Conservation (phyloP, 2,797 vertebrate genomes). For the Anguilla megastoma region DNA sequence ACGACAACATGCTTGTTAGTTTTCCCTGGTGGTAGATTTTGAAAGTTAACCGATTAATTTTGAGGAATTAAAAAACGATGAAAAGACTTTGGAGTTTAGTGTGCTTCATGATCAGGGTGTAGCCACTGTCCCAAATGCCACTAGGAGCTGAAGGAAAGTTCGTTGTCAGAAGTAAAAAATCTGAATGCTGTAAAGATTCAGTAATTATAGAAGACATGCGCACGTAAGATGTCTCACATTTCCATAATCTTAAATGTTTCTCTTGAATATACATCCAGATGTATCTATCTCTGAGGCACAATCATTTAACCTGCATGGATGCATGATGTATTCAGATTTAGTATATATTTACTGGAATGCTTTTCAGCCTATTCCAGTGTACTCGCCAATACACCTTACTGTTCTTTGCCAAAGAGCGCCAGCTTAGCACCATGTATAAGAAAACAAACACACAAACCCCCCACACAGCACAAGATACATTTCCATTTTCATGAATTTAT, state of each 20-base stretch:
- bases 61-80: conserved; percentile 65
- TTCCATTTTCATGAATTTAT: background rate
- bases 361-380: background rate
- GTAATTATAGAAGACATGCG: background rate
- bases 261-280: background rate
- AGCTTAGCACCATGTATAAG: background rate
- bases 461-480: background rate
- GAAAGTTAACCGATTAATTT: conserved; percentile 58
- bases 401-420: background rate
- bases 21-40: conserved; percentile 54
- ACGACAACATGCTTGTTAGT: conserved; percentile 50
- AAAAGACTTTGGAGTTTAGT: conserved; percentile 48
- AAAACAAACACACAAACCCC: background rate
- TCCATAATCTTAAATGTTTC: background rate
- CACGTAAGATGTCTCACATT: background rate
- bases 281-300: background rate
- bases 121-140: background rate
- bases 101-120: conserved; percentile 27
- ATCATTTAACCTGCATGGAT: background rate
- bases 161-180: background rate
- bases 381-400: background rate
- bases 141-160: background rate
- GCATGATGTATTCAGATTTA: background rate
- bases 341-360: background rate
- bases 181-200: background rate